phyloP scores from a whole-genome alignment of 1,140 invertebrate species.

The Drosophila sproati region DNA sequence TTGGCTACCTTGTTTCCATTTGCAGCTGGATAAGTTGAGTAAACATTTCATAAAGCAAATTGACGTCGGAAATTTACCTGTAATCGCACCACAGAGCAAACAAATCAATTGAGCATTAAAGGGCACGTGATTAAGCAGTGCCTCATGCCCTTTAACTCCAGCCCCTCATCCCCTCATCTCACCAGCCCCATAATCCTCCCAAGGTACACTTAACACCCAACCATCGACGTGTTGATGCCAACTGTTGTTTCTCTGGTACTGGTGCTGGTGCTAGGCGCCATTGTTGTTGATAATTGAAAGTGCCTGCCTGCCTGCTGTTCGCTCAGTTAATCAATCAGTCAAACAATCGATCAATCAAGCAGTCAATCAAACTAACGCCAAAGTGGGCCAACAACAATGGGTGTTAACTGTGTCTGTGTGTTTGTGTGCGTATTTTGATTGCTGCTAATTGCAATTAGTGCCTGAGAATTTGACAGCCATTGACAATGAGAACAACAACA shows the following conservation, averaged over 20 bases:
- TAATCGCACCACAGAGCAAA: conserved; percentile 64
- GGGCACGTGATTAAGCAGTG: conserved; percentile 40
- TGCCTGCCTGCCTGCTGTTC: conserved; percentile 6
- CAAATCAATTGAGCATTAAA: conserved; percentile 78
- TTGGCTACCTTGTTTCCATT: neutral
- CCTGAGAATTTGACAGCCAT: conserved; percentile 43
- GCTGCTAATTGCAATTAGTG: conserved; percentile 55
- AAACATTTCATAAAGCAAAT: conserved; percentile 52
- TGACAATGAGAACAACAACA: conserved; percentile 38
- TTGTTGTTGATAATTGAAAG: conserved; percentile 71
- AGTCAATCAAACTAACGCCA: conserved; percentile 50
- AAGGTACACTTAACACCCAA: neutral
- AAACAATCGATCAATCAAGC: conserved; percentile 59
- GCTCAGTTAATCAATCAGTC: conserved; percentile 62
- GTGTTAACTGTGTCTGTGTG: conserved; percentile 3
- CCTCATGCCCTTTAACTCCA: neutral
- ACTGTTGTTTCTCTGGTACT: conserved; percentile 6
- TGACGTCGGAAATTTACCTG: conserved; percentile 61
- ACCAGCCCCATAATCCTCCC: neutral
- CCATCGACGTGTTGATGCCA: conserved; percentile 1
- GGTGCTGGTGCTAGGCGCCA: neutral
- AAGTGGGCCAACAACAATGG: conserved; percentile 5
- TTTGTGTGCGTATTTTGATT: conserved; percentile 15
- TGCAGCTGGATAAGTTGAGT: conserved; percentile 9
- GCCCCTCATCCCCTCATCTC: neutral